Base-by-base conservation (phyloP, 2,888 invertebrate species). In the Salticus scenicus region DNA sequence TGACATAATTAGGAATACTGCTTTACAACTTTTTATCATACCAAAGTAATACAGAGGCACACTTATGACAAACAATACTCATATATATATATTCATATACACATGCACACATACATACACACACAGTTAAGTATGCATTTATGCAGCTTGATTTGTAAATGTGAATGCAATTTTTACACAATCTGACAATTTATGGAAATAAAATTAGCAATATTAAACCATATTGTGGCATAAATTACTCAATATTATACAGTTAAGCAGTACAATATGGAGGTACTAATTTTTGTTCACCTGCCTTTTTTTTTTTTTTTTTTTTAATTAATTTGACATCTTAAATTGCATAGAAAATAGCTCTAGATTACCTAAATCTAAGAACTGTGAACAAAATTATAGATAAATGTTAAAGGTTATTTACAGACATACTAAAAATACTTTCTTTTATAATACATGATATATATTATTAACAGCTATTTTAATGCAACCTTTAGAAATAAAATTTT, bases 1-100 rank as follows among this genome's bases (percentile, higher is more conserved):
- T 78, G 67, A 80, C 79, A 79, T 41, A 64, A 72, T 80, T 72
- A 80, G 51, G 72, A 73, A 57, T 57, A 57, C 57, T 57, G 67
- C 51, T 66, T 80, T 71, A 30, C 30, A 66, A n/a, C 30, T 17
- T 31, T 51, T 66, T 30, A 66, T 17, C 30, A 17, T 66, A 66
- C 30, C 30, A 24, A 57, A 57, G 12, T 57, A 57, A 57, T 24
- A 57, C 20, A 57, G 5, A 57, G 57, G 20, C 57, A 57, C 57
- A 57, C 24, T n/a, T n/a, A n/a, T n/a, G n/a, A n/a, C n/a, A n/a
- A n/a, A n/a, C n/a, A n/a, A n/a, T n/a, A n/a, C n/a, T n/a, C n/a
- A n/a, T n/a, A n/a, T n/a, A n/a, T n/a, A 57, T 57, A 57, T 57
- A 57, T 17, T 57, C 20, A 57, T 24, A 24, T 24, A 57, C 57